These are phyloP conservation scores for Lota lota DNA, from an alignment of 2,113 vertebrate genomes.

Conservation along the genomic window DNA sequence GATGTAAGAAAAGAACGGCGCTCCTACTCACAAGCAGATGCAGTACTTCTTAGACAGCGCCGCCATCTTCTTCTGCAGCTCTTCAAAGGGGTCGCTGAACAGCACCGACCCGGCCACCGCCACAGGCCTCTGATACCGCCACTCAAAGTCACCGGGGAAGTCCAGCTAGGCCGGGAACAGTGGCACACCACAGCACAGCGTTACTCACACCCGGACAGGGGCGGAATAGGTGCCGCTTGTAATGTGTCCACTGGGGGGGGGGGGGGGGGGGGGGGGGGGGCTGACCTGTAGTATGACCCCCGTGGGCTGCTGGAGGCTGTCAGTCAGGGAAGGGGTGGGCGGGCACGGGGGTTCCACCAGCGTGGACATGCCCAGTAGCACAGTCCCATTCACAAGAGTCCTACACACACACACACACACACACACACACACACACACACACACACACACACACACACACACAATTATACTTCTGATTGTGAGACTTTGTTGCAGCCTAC, in stretches of 20 bases:
- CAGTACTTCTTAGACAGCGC: slow-evolving; percentile 63
- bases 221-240: not conserved
- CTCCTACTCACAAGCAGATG: slow-evolving; percentile 64
- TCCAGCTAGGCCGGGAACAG: slow-evolving; percentile 47
- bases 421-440: slow-evolving; percentile 3
- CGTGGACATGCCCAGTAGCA: slow-evolving; percentile 68
- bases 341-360: slow-evolving; percentile 25
- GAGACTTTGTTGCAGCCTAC: no score
- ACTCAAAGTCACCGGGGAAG: slow-evolving; percentile 49
- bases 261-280: slow-evolving; percentile 7
- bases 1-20: no score
- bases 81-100: slow-evolving; percentile 52
- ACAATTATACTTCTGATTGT: no score
- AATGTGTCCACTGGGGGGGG: not conserved
- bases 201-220: not conserved
- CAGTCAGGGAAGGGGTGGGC: slow-evolving; percentile 59
- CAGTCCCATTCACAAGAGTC: slow-evolving; percentile 44
- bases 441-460: not conserved
- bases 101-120: slow-evolving; percentile 33
- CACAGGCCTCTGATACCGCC: slow-evolving; percentile 58
- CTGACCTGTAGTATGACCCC: slow-evolving; percentile 69
- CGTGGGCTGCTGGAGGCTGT: slow-evolving; percentile 57
- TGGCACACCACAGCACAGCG: not conserved
- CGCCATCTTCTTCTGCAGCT: slow-evolving; percentile 58
- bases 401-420: slow-evolving; percentile 15